A percentile compares a stretch with the other conserved stretches of the same genome.
phyloP scores from a whole-genome alignment of 2,797 vertebrate genomes.

The Erpetoichthys calabaricus region DNA sequence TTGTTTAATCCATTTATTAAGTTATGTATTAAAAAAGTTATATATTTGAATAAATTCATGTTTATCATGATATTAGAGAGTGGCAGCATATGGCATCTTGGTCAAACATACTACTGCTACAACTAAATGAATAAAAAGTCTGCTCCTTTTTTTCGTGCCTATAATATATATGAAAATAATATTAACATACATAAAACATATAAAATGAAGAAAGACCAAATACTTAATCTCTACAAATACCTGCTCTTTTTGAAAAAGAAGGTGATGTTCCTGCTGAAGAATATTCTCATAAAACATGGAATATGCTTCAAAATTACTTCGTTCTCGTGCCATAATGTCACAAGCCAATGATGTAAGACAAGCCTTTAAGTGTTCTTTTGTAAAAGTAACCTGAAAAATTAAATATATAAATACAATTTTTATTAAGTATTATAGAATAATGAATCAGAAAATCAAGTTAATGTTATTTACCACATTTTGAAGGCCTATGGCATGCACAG shows the following conservation, averaged over 20 bases:
- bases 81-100: too few species aligned
- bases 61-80: too few species aligned
- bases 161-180: neutral
- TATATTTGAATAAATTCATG: too few species aligned
- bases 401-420: too few species aligned
- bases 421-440: too few species aligned
- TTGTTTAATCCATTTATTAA: too few species aligned
- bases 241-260: conserved; percentile 47
- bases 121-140: too few species aligned
- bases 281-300: conserved; percentile 57
- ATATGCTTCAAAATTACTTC: conserved; percentile 46
- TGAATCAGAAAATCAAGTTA: too few species aligned
- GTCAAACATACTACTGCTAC: too few species aligned
- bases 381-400: conserved; percentile 36
- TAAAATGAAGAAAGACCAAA: too few species aligned
- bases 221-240: conserved; percentile 15
- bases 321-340: conserved; percentile 44
- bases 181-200: neutral
- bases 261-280: conserved; percentile 35
- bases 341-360: conserved; percentile 43
- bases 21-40: too few species aligned
- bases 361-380: conserved; percentile 35
- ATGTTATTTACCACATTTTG: too few species aligned
- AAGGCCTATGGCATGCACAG: neutral
- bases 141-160: neutral